Evolutionary conservation across 2,888 invertebrate species (phyloP), one percentile per base, ranked within the genome.

Genomic region (Dolichopus griseipennis): DNA sequence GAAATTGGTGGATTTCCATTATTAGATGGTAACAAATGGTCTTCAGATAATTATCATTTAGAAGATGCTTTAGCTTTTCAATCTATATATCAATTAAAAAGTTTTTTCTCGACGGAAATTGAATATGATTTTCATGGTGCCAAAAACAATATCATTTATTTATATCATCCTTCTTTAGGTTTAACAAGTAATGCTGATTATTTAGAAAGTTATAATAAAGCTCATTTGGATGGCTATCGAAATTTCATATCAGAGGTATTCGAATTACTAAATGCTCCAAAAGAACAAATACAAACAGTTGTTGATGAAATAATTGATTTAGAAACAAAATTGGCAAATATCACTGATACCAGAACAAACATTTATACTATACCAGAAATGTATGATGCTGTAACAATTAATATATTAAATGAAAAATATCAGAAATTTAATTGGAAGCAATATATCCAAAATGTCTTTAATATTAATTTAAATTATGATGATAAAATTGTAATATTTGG

Each of bases 251-350:
- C 27, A 27, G 27, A 22, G 5, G 33, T 64, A 33, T 64, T 64
- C 18, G 27, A 22, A 33, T n/a, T 64, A 61, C 43, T 75, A n/a
- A 73, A 72, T 10, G 69, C 73, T 2, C 67, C 71, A 22, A 65
- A 70, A 0, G 68, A 71, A 22, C 66, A 69, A 22, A 71, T 73
- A 4, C 70, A 70, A 64, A 64, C 69, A 22, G 68, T 70, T 8
- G 73, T 73, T 34, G 69, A 67, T 7, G 74, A 73, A 67, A 72
- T 73, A n/a, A 71, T 74, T n/a, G 71, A 72, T 18, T 75, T 75
- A 65, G 74, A 74, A 66, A 69, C 69, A 2, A 67, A 72, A 27
- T 66, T 75, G n/a, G 74, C 73, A 1, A 72, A 73, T 64, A 72
- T 74, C 34, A 72, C 72, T 7, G 67, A 66, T 2, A 70, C 71